Evolutionary conservation across 2,888 invertebrate species (phyloP), one percentile per base, ranked within the genome.

Genomic region (Drosophila sordidapex): DNA sequence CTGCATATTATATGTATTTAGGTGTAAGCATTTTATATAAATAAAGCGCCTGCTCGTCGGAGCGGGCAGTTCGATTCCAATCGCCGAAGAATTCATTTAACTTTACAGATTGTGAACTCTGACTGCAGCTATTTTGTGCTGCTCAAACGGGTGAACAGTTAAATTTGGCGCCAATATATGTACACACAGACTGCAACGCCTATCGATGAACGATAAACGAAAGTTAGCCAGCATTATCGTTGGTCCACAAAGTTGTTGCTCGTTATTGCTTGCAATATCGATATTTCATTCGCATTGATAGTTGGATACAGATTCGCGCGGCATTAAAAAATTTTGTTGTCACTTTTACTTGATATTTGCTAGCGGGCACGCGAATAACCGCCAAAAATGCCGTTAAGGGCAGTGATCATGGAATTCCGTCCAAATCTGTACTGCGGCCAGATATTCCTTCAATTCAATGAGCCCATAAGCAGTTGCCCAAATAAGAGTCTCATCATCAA

Each of bases 381-480:
- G 43, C 29, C 48, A 48, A 70, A 74, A 65, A 92, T 92, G 92
- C 76, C 87, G 33, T 69, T 92, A 35, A 74, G 82, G 52, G 89
- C 72, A 54, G 79, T 91, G 59, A 89, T 89, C 70, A 87, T 92
- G 59, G 92, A 92, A 63, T 74, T 93, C 69, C 92, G 92, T 38
- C 91, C 89, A 59, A 90, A 90, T 73, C 70, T 92, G 60, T 80
- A 72, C 66, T 91, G 92, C 67, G 92, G 92, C 63, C 87, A 90
- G 75, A 90, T 90, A 4, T 86, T 88, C 51, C 71, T 92, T n/a
- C 83, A 83, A 31, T 92, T 92, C 53, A 80, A 90, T 15, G 74
- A 86, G 25, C 70, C 77, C 25, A 68, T 90, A 1, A 66, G 72
- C n/a, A 79, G 87, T 69, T 13, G 53, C 29, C 21, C 18, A 6